Percentiles rank a stretch among this genome's conserved stretches.
Conservation (phyloP, 2,113 vertebrate species). For the Lasiurus borealis region DNA sequence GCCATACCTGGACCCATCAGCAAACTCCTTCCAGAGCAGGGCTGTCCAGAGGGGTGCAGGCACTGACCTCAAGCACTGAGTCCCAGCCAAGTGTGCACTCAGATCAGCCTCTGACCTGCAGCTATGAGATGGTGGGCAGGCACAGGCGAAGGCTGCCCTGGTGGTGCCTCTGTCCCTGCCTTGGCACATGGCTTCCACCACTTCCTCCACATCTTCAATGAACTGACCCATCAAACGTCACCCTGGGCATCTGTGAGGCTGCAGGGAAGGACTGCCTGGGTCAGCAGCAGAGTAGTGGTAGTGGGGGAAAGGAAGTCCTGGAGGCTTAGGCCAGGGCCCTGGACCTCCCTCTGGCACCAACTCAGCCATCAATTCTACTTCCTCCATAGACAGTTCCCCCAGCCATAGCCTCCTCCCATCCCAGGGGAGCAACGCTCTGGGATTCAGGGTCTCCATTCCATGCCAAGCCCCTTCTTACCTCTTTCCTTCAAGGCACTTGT, state of each 20-base stretch:
- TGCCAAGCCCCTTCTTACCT: background rate
- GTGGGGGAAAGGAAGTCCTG: background rate
- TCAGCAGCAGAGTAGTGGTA: background rate
- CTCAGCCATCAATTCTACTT: no score
- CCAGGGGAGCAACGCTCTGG: background rate
- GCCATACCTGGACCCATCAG: fast-evolving
- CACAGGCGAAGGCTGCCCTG: background rate
- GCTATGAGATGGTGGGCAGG: background rate
- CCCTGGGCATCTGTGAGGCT: background rate
- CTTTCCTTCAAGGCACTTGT: background rate
- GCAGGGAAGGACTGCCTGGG: no score
- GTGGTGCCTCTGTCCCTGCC: background rate
- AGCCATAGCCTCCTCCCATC: background rate
- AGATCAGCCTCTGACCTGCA: background rate
- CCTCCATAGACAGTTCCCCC: no score
- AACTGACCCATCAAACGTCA: background rate
- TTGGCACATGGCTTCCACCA: background rate
- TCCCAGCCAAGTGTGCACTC: background rate
- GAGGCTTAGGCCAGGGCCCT: background rate
- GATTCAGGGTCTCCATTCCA: background rate
- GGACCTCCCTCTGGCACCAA: background rate
- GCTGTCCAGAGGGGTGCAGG: background rate
- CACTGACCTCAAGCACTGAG: background rate
- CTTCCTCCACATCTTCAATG: background rate
- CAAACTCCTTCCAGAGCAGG: background rate